phyloP scores from a whole-genome alignment of 2,888 invertebrate genomes.

The Aproaerema taeniolella region DNA sequence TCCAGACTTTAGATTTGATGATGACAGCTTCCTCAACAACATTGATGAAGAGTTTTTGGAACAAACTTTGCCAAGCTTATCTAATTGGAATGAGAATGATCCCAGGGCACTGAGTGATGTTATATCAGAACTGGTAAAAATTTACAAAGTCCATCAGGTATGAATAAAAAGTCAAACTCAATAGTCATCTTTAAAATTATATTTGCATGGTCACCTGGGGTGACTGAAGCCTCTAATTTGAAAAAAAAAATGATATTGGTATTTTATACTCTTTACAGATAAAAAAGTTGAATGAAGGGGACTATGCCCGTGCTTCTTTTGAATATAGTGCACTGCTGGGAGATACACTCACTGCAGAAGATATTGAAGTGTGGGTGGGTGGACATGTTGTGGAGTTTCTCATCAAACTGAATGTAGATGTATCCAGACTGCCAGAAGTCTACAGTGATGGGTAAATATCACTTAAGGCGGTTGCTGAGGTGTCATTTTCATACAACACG shows the following conservation, averaged over 20 bases:
- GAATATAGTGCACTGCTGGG: slow-evolving; percentile 81
- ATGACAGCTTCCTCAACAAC: slow-evolving; percentile 80
- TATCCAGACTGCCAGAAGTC: slow-evolving; percentile 78
- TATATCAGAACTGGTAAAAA: slow-evolving; percentile 76
- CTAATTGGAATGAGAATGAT: slow-evolving; percentile 80
- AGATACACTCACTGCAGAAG: slow-evolving; percentile 68
- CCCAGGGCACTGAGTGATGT: slow-evolving; percentile 77
- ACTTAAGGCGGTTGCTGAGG: too few relatives aligned
- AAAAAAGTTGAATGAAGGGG: slow-evolving; percentile 67
- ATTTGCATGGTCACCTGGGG: too few relatives aligned
- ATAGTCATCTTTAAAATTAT: too few relatives aligned
- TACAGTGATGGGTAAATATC: slow-evolving; percentile 60
- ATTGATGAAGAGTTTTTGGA: slow-evolving; percentile 73
- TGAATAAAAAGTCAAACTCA: slow-evolving; percentile 13
- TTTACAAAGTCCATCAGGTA: slow-evolving; percentile 82
- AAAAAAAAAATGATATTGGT: too few relatives aligned
- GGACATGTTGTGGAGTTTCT: slow-evolving; percentile 79
- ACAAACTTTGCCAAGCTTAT: slow-evolving; percentile 76
- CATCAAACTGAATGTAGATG: slow-evolving; percentile 80
- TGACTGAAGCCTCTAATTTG: too few relatives aligned
- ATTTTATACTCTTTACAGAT: too few relatives aligned
- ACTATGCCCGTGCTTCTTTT: slow-evolving; percentile 74
- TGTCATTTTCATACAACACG: too few relatives aligned
- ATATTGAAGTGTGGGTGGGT: slow-evolving; percentile 82
- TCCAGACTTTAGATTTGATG: slow-evolving; percentile 86